A percentile compares a stretch with the other conserved stretches of the same genome.
Conservation (phyloP, 2,113 vertebrate genomes). For the Capreolus pygargus region DNA sequence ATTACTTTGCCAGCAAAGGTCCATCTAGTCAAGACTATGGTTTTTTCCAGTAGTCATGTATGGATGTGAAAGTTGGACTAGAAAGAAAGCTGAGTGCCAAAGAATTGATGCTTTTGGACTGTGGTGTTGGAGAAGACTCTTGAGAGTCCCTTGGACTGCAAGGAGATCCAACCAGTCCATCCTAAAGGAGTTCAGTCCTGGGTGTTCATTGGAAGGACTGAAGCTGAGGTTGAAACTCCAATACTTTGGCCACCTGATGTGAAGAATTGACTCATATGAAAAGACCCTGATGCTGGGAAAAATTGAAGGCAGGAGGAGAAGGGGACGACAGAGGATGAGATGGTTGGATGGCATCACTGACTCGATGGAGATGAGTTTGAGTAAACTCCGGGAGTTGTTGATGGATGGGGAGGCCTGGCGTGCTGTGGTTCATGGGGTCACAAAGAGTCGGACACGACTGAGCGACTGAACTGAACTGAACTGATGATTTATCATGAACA, state of each 20-base stretch:
- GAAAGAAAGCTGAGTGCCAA: accelerated
- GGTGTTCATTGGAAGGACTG: background rate
- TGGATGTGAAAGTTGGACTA: background rate
- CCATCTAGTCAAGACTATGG: background rate
- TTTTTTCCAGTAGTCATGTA: background rate
- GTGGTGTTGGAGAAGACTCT: background rate
- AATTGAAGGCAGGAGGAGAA: background rate
- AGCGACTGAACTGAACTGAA: background rate
- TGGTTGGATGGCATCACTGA: background rate
- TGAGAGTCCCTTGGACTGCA: background rate
- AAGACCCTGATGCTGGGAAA: background rate
- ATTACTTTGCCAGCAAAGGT: background rate
- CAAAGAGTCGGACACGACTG: background rate
- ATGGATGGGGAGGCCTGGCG: background rate
- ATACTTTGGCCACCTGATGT: background rate
- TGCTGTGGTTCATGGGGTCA: background rate
- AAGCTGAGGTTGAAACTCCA: background rate
- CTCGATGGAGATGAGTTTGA: background rate
- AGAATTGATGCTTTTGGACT: background rate
- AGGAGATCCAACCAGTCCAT: background rate
- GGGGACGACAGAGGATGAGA: background rate
- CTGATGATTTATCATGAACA: background rate
- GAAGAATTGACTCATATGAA: background rate
- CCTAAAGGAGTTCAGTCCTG: background rate
- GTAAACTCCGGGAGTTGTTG: accelerated